Evolutionary conservation across 2,797 vertebrate genomes (phyloP).

Genomic region (Botia kubotai): DNA sequence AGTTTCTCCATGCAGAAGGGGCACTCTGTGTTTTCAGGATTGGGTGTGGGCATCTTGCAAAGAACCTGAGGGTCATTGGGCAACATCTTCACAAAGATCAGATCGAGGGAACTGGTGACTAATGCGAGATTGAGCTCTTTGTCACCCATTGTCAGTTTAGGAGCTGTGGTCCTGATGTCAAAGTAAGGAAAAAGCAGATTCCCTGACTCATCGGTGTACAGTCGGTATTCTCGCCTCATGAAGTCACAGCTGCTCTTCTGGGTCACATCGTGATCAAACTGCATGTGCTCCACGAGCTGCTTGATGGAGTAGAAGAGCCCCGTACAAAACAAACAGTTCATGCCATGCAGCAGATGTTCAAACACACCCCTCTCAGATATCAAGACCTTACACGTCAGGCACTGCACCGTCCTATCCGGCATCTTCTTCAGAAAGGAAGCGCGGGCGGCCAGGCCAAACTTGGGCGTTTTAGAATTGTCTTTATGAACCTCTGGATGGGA

Average conservation of each 20-base stretch:
- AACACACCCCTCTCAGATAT: constrained; percentile 88
- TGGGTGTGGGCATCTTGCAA: constrained; percentile 67
- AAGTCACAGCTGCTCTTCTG: constrained; percentile 87
- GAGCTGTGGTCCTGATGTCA: constrained; percentile 86
- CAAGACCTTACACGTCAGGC: constrained; percentile 87
- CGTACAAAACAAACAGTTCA: constrained; percentile 92
- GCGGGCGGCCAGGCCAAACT: constrained; percentile 82
- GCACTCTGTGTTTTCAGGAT: constrained; percentile 77
- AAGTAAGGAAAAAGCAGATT: constrained; percentile 91
- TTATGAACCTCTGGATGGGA: constrained; percentile 93
- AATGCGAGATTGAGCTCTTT: constrained; percentile 89
- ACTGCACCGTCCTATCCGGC: constrained; percentile 90
- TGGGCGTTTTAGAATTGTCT: constrained; percentile 73
- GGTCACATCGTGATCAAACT: constrained; percentile 82
- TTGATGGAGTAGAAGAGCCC: constrained; percentile 89
- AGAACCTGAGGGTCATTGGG: constrained; percentile 74
- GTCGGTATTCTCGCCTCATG: constrained; percentile 86
- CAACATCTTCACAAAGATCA: constrained; percentile 89
- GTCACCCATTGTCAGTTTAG: constrained; percentile 88
- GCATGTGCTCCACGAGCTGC: constrained; percentile 87
- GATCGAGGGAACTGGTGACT: constrained; percentile 83
- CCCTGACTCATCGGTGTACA: constrained; percentile 84
- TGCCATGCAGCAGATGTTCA: constrained; percentile 91
- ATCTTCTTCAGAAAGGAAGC: constrained; percentile 91
- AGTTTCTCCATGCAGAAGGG: constrained; percentile 89